These are phyloP conservation scores for Amphiprion ocellaris DNA, from an alignment of 2,113 vertebrate species.

Conservation along the genomic window DNA sequence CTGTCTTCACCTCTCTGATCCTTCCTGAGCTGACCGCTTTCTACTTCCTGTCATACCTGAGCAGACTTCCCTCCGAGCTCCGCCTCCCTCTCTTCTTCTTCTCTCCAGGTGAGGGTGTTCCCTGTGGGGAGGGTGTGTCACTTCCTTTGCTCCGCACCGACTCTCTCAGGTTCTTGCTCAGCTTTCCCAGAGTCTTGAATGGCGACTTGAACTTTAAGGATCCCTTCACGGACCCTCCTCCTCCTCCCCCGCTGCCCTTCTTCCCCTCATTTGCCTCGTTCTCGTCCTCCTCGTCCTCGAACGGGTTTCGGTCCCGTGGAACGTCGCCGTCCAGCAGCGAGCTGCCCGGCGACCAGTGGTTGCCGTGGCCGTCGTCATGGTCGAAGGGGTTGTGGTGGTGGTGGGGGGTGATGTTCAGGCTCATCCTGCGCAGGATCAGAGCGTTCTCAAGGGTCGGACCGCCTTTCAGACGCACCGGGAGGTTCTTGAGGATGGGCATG, in stretches of 20 bases:
- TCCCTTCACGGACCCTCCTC: constrained; percentile 67
- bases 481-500: constrained; percentile 90
- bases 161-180: constrained; percentile 79
- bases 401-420: constrained; percentile 76
- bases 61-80: constrained; percentile 90
- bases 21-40: constrained; percentile 74
- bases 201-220: constrained; percentile 86
- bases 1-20: background rate
- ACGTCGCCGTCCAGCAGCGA: constrained; percentile 79
- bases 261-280: constrained; percentile 84
- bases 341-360: constrained; percentile 77
- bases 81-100: constrained; percentile 82
- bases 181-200: constrained; percentile 87
- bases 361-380: constrained; percentile 41
- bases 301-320: constrained; percentile 84
- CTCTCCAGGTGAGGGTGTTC: constrained; percentile 74
- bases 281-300: constrained; percentile 86
- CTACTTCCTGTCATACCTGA: constrained; percentile 65
- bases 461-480: constrained; percentile 82
- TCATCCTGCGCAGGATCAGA: constrained; percentile 86
- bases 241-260: constrained; percentile 49
- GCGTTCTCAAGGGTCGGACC: constrained; percentile 75
- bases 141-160: constrained; percentile 77
- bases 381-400: constrained; percentile 86
- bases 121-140: constrained; percentile 72